These are phyloP conservation scores for Pygoscelis antarcticus DNA, from an alignment of 2,113 vertebrate genomes.

Conservation along the genomic window DNA sequence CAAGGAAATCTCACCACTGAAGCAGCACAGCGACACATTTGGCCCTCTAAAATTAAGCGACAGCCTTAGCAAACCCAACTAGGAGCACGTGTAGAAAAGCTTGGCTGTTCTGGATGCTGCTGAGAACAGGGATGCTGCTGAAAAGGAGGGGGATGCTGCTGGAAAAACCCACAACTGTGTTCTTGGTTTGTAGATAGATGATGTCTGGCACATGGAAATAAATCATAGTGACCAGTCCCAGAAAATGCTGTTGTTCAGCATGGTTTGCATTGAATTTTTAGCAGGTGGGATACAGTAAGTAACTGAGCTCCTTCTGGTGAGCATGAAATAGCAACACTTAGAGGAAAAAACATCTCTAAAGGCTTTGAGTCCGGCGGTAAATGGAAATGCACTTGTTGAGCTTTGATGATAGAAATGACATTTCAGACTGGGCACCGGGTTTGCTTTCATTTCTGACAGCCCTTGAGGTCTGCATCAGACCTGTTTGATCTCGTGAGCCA, in stretches of 20 bases:
- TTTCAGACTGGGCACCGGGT: neutral
- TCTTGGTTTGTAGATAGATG: neutral
- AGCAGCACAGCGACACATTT: neutral
- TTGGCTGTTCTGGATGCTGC: neutral
- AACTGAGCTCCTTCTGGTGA: neutral
- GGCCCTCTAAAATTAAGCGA: neutral
- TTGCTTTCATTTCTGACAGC: neutral
- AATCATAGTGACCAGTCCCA: neutral
- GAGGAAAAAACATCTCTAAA: neutral
- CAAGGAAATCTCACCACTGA: neutral
- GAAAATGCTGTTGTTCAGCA: neutral
- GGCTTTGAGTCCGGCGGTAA: neutral
- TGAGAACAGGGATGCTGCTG: neutral
- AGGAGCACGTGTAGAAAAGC: accelerated
- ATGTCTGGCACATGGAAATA: neutral
- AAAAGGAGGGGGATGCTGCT: neutral
- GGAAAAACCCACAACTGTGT: neutral
- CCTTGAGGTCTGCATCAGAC: neutral
- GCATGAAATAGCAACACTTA: neutral
- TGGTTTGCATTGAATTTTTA: neutral
- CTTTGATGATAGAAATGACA: neutral
- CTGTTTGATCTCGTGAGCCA: accelerated
- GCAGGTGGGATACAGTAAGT: neutral
- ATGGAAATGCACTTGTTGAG: neutral
- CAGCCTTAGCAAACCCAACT: neutral